Base-by-base conservation (phyloP, 2,797 vertebrate genomes). In the Scyliorhinus canicula region DNA sequence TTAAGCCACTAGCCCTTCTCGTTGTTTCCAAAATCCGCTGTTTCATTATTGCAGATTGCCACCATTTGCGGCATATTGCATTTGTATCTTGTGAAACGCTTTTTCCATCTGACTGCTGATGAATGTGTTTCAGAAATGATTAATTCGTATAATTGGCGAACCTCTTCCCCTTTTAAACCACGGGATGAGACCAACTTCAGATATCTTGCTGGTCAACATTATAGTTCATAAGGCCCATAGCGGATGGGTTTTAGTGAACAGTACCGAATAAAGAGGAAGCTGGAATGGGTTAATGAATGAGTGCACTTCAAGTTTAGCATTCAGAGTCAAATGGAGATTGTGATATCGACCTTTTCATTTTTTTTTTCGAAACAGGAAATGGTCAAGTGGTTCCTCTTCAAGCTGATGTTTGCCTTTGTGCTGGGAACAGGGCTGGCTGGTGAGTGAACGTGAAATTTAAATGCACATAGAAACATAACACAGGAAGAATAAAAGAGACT, bases 321-420 rank as follows among this genome's bases (percentile, higher is more conserved):
- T 91, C 88, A 91, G 21, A 9, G 21, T 91, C 6, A 44, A 91
- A 40, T 26, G 60, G 44, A 91, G 57, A 65, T 9, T 63, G 40
- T 91, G 60, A 91, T 71, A 3, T 94, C 12, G 44, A 26, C 14
- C 11, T 28, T 31, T 50, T 52, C 6, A n/a, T n/a, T 57, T 60
- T 14, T 93, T 74, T 67, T 52, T 21, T 24, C 44, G 47, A 71
- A 31, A 74, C 93, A 94, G 93, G 93, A 74, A 94, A 94, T 94
- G 93, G 50, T 52, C 47, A 74, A 19, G 67, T 74, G 67, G 93
- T 74, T 94, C 47, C 5, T 74, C 47, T 19, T 69, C 44, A 44
- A 35, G 47, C 47, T 94, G 28, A 26, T 35, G 28, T 35, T 94
- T 8, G 67, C 67, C 67, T 94, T 52, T 16, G 67, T 94, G 31